Conservation (phyloP, 1,140 invertebrate genomes). For the Brachionus rotundiformis region DNA sequence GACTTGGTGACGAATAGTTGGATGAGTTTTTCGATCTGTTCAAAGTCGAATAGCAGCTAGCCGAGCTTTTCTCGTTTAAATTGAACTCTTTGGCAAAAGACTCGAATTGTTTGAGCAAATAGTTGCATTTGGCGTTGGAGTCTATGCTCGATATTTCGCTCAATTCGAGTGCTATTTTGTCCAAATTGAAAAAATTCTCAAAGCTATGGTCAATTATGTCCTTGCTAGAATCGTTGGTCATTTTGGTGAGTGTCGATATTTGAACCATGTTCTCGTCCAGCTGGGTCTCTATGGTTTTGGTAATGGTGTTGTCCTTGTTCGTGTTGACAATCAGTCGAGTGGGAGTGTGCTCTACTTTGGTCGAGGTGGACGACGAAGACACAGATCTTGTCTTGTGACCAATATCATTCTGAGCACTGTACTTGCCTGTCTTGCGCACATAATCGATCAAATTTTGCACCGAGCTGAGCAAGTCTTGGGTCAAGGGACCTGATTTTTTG, state of each 20-base stretch:
- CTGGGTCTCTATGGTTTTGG: conserved; percentile 30
- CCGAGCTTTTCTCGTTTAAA: conserved; percentile 18
- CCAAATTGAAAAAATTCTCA: conserved; percentile 39
- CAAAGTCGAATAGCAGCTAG: conserved; percentile 24
- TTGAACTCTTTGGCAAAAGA: conserved; percentile 45
- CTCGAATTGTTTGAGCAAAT: conserved; percentile 19
- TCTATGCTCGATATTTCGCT: conserved; percentile 39
- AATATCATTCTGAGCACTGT: background rate
- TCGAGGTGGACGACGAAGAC: conserved; percentile 19
- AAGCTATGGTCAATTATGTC: background rate
- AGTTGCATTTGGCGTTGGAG: conserved; percentile 34
- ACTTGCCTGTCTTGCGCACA: background rate
- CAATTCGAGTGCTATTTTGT: conserved; percentile 40
- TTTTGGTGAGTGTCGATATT: conserved; percentile 33
- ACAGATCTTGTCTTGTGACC: background rate
- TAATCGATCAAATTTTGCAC: conserved; percentile 9
- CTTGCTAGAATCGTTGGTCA: background rate
- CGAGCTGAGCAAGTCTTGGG: background rate
- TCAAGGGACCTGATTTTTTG: background rate
- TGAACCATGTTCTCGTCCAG: background rate
- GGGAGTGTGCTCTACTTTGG: background rate
- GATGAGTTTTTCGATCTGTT: conserved; percentile 31
- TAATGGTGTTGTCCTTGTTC: background rate
- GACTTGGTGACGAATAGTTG: conserved; percentile 11
- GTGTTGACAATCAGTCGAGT: background rate